Conservation (phyloP, 1,140 invertebrate genomes). For the Caenorhabditis tropicalis region DNA sequence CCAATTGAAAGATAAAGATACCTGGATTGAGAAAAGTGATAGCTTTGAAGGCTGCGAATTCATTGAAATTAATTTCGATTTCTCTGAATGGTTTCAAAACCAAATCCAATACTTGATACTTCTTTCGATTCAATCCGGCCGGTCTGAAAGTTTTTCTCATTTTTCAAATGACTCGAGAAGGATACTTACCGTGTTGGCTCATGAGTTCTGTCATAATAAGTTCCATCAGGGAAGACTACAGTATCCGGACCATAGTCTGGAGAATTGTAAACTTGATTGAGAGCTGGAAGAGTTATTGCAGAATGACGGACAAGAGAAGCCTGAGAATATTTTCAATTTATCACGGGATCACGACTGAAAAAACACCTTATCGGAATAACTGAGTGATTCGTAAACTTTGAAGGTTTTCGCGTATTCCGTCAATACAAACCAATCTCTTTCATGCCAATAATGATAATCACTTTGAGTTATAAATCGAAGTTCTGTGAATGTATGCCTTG, state of each 20-base stretch:
- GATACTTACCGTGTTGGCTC: conserved; percentile 63
- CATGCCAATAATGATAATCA: conserved; percentile 70
- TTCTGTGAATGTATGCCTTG: conserved; percentile 26
- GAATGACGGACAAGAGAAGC: conserved; percentile 68
- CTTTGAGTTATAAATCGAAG: conserved; percentile 57
- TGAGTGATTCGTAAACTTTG: conserved; percentile 62
- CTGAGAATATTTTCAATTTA: not conserved
- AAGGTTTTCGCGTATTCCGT: conserved; percentile 72
- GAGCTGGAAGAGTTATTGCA: conserved; percentile 69
- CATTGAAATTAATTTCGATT: conserved; percentile 66
- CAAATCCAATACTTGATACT: conserved; percentile 70
- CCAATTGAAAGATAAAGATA: not conserved
- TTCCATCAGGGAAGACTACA: conserved; percentile 68
- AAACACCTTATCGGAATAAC: conserved; percentile 63
- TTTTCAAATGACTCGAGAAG: no score
- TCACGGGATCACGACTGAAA: not conserved
- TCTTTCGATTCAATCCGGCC: conserved; percentile 69
- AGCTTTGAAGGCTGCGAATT: conserved; percentile 71
- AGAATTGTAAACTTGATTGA: conserved; percentile 70
- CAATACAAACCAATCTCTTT: conserved; percentile 69
- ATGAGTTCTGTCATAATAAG: conserved; percentile 68
- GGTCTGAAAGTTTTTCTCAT: conserved; percentile 62
- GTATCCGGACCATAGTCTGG: conserved; percentile 67
- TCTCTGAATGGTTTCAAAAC: conserved; percentile 69
- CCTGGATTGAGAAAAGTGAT: conserved; percentile 72